These are phyloP conservation scores for Theristus sp. DNA, from an alignment of 2,888 invertebrate genomes.

Conservation along the genomic window DNA sequence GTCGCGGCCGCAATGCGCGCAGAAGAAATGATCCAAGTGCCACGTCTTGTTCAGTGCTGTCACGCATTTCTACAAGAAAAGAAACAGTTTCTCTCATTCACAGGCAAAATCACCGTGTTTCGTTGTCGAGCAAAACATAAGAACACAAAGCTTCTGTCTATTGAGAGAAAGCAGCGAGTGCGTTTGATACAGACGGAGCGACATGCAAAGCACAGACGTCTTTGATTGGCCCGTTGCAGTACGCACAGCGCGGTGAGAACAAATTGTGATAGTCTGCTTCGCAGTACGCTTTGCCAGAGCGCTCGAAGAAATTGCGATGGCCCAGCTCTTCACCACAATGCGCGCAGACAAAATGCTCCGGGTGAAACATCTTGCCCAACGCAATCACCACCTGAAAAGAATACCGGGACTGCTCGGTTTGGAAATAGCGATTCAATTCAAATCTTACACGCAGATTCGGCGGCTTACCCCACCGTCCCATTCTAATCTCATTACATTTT, in stretches of 20 bases:
- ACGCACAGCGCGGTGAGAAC: slow-evolving; percentile 93
- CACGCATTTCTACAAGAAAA: slow-evolving; percentile 75
- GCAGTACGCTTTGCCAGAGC: slow-evolving; percentile 89
- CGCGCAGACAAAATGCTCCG: slow-evolving; percentile 93
- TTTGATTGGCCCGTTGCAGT: slow-evolving; percentile 93
- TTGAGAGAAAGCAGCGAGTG: slow-evolving; percentile 75
- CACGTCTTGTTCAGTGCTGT: slow-evolving; percentile 91
- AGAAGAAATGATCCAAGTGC: slow-evolving; percentile 98
- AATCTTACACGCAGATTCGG: no score
- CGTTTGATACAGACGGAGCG: no score
- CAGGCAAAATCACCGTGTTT: slow-evolving; percentile 49
- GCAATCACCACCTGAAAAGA: slow-evolving; percentile 69
- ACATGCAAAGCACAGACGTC: slow-evolving; percentile 73
- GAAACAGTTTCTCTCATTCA: slow-evolving; percentile 27
- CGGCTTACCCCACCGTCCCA: no score
- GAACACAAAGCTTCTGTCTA: slow-evolving; percentile 40
- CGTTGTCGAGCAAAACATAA: background rate
- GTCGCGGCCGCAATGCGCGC: slow-evolving; percentile 85
- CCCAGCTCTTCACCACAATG: slow-evolving; percentile 91
- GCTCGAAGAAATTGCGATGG: slow-evolving; percentile 92
- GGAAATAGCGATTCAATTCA: no score
- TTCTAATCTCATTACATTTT: no score
- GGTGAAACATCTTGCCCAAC: slow-evolving; percentile 93
- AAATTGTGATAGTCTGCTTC: slow-evolving; percentile 94
- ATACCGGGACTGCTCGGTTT: background rate